Conservation (phyloP, 1,140 invertebrate species). For the Diorhabda elongata region DNA sequence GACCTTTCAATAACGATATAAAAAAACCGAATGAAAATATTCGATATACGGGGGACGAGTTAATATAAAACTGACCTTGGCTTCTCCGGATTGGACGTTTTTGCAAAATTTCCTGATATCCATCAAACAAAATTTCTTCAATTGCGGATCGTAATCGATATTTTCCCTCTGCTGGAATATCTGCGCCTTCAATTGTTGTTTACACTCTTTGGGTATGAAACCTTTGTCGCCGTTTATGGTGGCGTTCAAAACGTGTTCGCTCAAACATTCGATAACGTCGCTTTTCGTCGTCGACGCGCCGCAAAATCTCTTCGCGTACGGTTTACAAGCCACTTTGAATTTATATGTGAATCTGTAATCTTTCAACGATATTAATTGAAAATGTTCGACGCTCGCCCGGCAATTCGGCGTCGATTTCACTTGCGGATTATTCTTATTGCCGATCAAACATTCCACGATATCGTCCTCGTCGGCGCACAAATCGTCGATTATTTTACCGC, state of each 20-base stretch:
- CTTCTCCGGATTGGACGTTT: slow-evolving; percentile 69
- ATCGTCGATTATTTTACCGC: slow-evolving; percentile 75
- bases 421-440: slow-evolving; percentile 81
- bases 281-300: slow-evolving; percentile 71
- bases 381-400: slow-evolving; percentile 89
- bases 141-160: slow-evolving; percentile 76
- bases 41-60: too few relatives aligned
- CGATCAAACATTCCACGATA: slow-evolving; percentile 90
- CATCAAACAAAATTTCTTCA: slow-evolving; percentile 67
- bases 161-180: slow-evolving; percentile 85
- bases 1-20: too few relatives aligned
- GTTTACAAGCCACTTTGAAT: slow-evolving; percentile 88
- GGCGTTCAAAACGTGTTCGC: slow-evolving; percentile 84
- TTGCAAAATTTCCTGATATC: slow-evolving; percentile 76
- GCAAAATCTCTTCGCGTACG: slow-evolving; percentile 79
- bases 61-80: slow-evolving; percentile 56
- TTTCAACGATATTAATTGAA: slow-evolving; percentile 86
- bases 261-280: slow-evolving; percentile 88
- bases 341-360: slow-evolving; percentile 91
- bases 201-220: slow-evolving; percentile 77
- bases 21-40: too few relatives aligned
- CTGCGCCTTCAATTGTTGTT: slow-evolving; percentile 83
- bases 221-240: slow-evolving; percentile 74
- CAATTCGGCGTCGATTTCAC: slow-evolving; percentile 77
- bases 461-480: slow-evolving; percentile 82